Evolutionary conservation across 2,113 vertebrate species (phyloP).

Genomic region (Cephalopholis sonnerati): DNA sequence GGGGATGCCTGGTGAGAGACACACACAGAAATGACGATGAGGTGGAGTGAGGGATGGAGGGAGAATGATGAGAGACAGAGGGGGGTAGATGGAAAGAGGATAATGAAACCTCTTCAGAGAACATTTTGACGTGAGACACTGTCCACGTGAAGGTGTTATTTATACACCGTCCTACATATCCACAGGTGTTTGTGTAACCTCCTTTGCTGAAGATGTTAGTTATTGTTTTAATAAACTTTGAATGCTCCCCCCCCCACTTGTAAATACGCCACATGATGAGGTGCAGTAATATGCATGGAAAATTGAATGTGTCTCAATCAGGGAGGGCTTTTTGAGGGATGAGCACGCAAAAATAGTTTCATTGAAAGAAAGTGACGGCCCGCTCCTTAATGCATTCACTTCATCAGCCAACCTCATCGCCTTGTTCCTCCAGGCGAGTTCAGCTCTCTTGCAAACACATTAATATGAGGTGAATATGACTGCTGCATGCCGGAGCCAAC

Average conservation of each 20-base stretch:
- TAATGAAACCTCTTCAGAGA: slow-evolving; percentile 73
- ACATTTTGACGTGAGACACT: slow-evolving; percentile 52
- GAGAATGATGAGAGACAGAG: slow-evolving; percentile 64
- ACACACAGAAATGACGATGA: slow-evolving; percentile 71
- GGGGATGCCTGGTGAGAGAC: slow-evolving; percentile 84
- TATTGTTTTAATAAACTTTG: slow-evolving; percentile 47
- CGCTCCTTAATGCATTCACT: slow-evolving; percentile 67
- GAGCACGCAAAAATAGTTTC: slow-evolving; percentile 43
- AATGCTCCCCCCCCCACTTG: background rate
- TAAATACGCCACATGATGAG: slow-evolving; percentile 35
- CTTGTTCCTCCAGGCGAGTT: slow-evolving; percentile 66
- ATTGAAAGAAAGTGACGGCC: slow-evolving; percentile 42
- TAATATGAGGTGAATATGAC: slow-evolving; percentile 78
- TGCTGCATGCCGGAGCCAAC: slow-evolving; percentile 64
- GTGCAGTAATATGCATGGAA: slow-evolving; percentile 17
- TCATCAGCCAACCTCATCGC: slow-evolving; percentile 73
- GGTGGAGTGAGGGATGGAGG: slow-evolving; percentile 61
- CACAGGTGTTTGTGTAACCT: slow-evolving; percentile 47
- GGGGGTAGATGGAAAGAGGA: slow-evolving; percentile 68
- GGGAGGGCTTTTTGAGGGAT: slow-evolving; percentile 49
- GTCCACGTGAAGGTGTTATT: slow-evolving; percentile 38
- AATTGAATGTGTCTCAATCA: slow-evolving; percentile 52
- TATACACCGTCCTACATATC: slow-evolving; percentile 43
- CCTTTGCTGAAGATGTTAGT: slow-evolving; percentile 5
- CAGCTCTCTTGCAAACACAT: slow-evolving; percentile 73